These are phyloP conservation scores for Oryzias melastigma DNA, from an alignment of 2,113 vertebrate species.

Conservation along the genomic window DNA sequence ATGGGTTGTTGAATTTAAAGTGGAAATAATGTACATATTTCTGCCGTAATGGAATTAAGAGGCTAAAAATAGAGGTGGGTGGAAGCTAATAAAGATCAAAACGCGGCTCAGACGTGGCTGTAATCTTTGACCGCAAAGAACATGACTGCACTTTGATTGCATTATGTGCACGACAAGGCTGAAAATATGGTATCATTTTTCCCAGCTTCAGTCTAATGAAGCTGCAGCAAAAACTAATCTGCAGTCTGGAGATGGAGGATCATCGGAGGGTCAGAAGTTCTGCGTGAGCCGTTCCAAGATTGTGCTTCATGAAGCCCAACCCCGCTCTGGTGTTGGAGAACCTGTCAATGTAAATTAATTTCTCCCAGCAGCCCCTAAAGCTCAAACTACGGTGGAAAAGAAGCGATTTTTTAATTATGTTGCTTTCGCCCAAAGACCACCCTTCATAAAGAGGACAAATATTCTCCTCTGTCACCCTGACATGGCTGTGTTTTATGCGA, in stretches of 20 bases:
- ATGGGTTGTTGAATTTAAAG: constrained; percentile 50
- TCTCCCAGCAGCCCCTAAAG: background rate
- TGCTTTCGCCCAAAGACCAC: background rate
- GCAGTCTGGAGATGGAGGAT: background rate
- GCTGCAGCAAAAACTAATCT: background rate
- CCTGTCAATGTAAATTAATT: background rate
- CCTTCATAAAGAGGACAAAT: no score
- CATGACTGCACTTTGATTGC: constrained; percentile 19
- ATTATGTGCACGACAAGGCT: constrained; percentile 7
- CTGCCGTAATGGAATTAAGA: constrained; percentile 27
- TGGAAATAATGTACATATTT: constrained; percentile 44
- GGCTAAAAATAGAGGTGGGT: constrained; percentile 23
- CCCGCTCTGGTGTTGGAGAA: background rate
- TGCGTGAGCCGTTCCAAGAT: background rate
- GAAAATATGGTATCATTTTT: constrained; percentile 4
- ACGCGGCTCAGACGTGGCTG: constrained; percentile 9
- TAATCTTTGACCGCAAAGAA: constrained; percentile 32
- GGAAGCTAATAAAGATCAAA: constrained; percentile 38
- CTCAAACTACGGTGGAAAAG: background rate
- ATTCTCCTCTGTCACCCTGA: no score
- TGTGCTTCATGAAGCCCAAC: background rate
- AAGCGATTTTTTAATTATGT: background rate
- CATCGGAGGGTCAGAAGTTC: background rate
- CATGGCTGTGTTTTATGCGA: no score
- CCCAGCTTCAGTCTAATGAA: background rate